Conservation (phyloP, 2,113 vertebrate genomes). For the Sus scrofa region T2T-Sscrofa CM000818.6:91482501-91483000, state of each 20-base stretch:
- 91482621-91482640: too few species aligned
- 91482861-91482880: background rate
- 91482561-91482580: background rate
- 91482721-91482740: background rate
- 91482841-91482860: background rate
- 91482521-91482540: conserved; percentile 14
- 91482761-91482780: background rate
- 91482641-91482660: too few species aligned
- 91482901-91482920: background rate
- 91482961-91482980: background rate
- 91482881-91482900: background rate
- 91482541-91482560: conserved; percentile 5
- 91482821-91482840: background rate
- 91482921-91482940: background rate
- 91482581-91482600: too few species aligned
- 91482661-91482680: too few species aligned
- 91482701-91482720: too few species aligned
- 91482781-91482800: background rate
- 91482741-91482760: background rate
- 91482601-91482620: too few species aligned
- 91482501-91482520: conserved; percentile 70
- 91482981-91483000: background rate
- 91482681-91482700: too few species aligned
- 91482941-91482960: background rate
- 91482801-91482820: background rate